Conservation (phyloP, 2,888 invertebrate species). For the Sympetrum striolatum region DNA sequence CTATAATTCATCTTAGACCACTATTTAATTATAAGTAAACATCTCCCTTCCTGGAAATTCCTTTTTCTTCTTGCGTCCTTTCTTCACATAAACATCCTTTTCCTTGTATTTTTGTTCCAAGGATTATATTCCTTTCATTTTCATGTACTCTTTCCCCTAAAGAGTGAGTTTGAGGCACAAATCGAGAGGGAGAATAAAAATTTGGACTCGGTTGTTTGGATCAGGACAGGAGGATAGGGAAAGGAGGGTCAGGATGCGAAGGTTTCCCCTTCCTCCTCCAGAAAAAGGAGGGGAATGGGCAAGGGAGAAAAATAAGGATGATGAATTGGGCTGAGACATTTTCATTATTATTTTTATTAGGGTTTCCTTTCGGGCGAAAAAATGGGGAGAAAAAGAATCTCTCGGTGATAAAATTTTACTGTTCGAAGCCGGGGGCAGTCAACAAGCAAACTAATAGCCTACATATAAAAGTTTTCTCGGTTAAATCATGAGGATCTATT, state of each 20-base stretch:
- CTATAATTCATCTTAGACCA: too few species aligned
- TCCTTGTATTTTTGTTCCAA: background rate
- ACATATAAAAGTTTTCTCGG: background rate
- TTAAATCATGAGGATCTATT: background rate
- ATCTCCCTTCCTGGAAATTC: background rate
- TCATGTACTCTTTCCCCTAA: background rate
- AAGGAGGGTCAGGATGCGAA: background rate
- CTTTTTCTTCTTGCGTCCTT: background rate
- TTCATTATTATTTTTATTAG: constrained; percentile 25
- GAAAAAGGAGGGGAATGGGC: background rate
- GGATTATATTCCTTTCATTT: background rate
- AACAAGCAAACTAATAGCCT: constrained; percentile 20
- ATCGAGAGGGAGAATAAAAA: background rate
- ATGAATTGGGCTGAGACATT: constrained; percentile 17
- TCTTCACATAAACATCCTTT: background rate
- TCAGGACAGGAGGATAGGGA: background rate
- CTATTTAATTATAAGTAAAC: background rate
- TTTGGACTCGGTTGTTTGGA: background rate
- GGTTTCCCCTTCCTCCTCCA: background rate
- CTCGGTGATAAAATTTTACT: background rate
- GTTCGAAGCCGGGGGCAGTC: background rate
- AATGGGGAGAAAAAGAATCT: background rate
- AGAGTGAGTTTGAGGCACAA: background rate
- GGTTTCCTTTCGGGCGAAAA: background rate
- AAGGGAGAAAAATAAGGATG: constrained; percentile 24